Percentiles rank a stretch among this genome's conserved stretches.
phyloP scores from a whole-genome alignment of 1,140 invertebrate genomes.

The Zaprionus ornatus region DNA sequence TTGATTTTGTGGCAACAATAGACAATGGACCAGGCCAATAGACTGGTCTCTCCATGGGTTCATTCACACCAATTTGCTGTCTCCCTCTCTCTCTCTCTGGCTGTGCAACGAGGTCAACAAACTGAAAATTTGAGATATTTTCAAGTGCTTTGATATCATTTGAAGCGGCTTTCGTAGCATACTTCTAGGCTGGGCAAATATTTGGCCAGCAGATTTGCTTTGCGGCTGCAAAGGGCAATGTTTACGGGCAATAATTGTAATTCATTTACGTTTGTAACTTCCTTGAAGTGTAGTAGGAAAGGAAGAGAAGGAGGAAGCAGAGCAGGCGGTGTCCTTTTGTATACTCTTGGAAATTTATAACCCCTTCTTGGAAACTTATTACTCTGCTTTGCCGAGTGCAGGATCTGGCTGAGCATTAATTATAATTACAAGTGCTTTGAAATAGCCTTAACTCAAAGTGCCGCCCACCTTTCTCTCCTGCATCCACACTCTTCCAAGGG shows the following conservation, averaged over 20 bases:
- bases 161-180: background rate
- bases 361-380: background rate
- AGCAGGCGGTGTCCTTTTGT: background rate
- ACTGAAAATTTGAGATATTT: background rate
- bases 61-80: background rate
- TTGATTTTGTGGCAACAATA: constrained; percentile 1
- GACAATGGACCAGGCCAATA: background rate
- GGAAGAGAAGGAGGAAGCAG: too few species aligned
- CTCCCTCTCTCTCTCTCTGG: background rate
- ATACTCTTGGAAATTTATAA: background rate
- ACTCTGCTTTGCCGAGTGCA: background rate
- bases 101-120: background rate
- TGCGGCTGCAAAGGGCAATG: background rate
- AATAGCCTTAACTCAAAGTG: background rate
- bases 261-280: constrained; percentile 1
- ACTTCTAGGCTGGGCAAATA: background rate
- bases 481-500: too few species aligned
- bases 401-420: constrained; percentile 4
- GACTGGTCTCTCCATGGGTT: background rate
- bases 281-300: background rate
- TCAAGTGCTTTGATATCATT: background rate
- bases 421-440: constrained; percentile 3
- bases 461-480: background rate
- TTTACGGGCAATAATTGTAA: background rate
- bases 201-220: background rate